phyloP scores from a whole-genome alignment of 2,113 vertebrate species.

The Triplophysa dalaica region DNA sequence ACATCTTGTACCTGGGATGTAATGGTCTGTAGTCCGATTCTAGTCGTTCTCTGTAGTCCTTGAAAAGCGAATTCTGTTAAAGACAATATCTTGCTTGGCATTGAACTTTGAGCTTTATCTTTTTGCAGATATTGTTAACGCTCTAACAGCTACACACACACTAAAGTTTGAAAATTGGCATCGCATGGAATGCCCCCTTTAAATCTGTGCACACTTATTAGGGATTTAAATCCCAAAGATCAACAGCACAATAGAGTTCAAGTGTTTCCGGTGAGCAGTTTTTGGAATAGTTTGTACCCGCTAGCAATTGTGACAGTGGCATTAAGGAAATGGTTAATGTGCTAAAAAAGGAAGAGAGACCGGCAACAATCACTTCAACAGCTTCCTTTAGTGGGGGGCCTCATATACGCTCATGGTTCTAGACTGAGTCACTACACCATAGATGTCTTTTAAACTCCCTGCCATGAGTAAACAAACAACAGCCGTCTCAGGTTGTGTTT shows the following conservation, averaged over 20 bases:
- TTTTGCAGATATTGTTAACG: too few relatives aligned
- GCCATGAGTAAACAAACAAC: slow-evolving; percentile 9
- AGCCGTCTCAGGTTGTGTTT: not conserved
- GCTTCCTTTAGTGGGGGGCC: slow-evolving; percentile 56
- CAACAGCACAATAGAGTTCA: not conserved
- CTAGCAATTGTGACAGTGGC: slow-evolving; percentile 35
- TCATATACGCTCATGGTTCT: slow-evolving; percentile 2
- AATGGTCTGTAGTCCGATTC: too few relatives aligned
- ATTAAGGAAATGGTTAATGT: slow-evolving; percentile 61
- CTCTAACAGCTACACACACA: too few relatives aligned
- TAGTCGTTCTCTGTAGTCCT: too few relatives aligned
- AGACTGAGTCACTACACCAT: slow-evolving; percentile 22
- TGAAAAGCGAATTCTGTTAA: too few relatives aligned
- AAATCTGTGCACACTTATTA: slow-evolving; percentile 13
- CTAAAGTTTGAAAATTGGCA: too few relatives aligned
- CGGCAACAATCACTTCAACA: slow-evolving; percentile 56
- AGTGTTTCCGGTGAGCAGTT: slow-evolving; percentile 60
- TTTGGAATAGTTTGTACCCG: slow-evolving; percentile 38
- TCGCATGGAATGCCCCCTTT: too few relatives aligned
- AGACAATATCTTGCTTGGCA: too few relatives aligned
- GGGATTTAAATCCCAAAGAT: slow-evolving; percentile 21
- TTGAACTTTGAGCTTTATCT: too few relatives aligned
- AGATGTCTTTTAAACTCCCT: slow-evolving; percentile 10
- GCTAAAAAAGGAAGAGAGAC: slow-evolving; percentile 52
- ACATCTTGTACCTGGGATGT: too few relatives aligned